A percentile compares a stretch with the other conserved stretches of the same genome.
phyloP scores from a whole-genome alignment of 2,113 vertebrate genomes.

The Sylvia atricapilla region DNA sequence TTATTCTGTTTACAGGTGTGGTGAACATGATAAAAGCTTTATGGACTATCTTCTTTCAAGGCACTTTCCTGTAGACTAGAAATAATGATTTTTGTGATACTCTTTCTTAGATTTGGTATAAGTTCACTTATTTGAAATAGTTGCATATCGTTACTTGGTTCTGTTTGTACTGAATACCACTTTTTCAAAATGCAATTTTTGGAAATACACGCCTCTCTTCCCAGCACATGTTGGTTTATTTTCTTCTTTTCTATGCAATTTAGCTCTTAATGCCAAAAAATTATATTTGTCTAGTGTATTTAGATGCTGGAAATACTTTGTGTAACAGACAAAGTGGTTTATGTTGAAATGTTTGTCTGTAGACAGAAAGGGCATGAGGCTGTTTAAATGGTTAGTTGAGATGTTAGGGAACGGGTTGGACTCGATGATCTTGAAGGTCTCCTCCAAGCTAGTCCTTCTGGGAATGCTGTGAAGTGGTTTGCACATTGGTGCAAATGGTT shows the following conservation, averaged over 20 bases:
- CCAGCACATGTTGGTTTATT: background rate
- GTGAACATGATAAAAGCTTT: background rate
- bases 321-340: background rate
- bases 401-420: no score
- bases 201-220: background rate
- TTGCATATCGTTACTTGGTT: background rate
- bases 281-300: background rate
- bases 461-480: background rate
- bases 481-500: background rate
- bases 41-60: background rate
- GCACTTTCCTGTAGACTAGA: background rate
- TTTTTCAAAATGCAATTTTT: background rate
- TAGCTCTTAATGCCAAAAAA: background rate
- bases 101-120: background rate
- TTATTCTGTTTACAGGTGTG: background rate
- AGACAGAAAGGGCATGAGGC: background rate
- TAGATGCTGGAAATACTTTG: background rate
- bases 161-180: background rate
- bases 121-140: background rate
- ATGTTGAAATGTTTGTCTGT: background rate
- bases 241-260: background rate
- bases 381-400: background rate
- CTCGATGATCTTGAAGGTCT: no score
- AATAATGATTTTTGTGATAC: background rate
- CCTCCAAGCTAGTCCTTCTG: no score